These are phyloP conservation scores for Amblyjoppa proteus DNA, from an alignment of 2,888 invertebrate genomes.

Conservation along the genomic window DNA sequence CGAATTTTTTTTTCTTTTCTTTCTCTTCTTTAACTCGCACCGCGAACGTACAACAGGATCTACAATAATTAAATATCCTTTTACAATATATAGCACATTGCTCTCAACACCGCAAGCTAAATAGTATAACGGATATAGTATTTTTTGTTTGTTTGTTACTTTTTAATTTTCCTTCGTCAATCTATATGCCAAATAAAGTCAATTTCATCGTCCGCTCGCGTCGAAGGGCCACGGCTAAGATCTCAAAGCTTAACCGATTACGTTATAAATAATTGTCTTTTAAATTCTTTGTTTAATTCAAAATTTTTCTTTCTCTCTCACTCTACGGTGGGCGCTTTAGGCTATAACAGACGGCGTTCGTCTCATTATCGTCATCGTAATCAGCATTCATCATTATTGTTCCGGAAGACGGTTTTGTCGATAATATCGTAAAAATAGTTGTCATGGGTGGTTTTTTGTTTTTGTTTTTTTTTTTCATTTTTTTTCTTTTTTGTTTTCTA, in stretches of 20 bases:
- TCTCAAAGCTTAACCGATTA: constrained; percentile 61
- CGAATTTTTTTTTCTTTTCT: background rate
- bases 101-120: constrained; percentile 74
- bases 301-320: constrained; percentile 62
- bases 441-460: constrained; percentile 67
- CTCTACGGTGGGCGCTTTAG: constrained; percentile 69
- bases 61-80: constrained; percentile 64
- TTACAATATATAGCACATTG: constrained; percentile 72
- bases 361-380: constrained; percentile 54
- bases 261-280: constrained; percentile 61
- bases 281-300: constrained; percentile 60
- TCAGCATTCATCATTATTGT: constrained; percentile 74
- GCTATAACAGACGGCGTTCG: constrained; percentile 73
- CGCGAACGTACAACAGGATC: constrained; percentile 68
- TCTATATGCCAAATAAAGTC: constrained; percentile 60
- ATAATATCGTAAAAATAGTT: constrained; percentile 81
- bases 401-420: constrained; percentile 82
- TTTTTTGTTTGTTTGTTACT: constrained; percentile 66
- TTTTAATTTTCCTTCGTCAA: constrained; percentile 50
- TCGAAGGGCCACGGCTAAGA: constrained; percentile 50
- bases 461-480: background rate
- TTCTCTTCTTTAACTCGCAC: background rate
- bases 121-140: constrained; percentile 72
- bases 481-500: constrained; percentile 56
- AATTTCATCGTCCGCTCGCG: constrained; percentile 41